Evolutionary conservation across 1,140 invertebrate genomes (phyloP), one percentile per base, ranked within the genome.

Genomic region (Mercenaria mercenaria): DNA sequence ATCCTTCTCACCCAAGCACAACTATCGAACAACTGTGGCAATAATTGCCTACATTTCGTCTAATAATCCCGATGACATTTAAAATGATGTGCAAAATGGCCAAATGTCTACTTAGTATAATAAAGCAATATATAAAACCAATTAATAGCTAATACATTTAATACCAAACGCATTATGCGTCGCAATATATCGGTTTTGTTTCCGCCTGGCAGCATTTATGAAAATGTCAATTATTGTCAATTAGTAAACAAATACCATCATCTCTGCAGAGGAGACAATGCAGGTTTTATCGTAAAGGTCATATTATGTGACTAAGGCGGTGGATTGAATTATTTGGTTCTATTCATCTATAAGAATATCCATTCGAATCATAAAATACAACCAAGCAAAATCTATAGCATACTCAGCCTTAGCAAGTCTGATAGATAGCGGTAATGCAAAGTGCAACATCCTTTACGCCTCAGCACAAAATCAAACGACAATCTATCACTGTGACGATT

Each of bases 151-250:
- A 15, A n/a, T n/a, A n/a, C n/a, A 20, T 56, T 29, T 64, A 64
- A 64, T 29, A 8, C 59, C 26, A 8, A 64, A n/a, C 29, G 59
- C 26, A 47, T 47, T 47, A 47, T 8, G n/a, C n/a, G n/a, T n/a
- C 52, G 3, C 52, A n/a, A n/a, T 64, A 4, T 11, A 59, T n/a
- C 15, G n/a, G n/a, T 64, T 29, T n/a, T n/a, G 52, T 64, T 29
- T 0, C 26, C 6, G 59, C 11, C 29, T 64, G 59, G 26, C 10
- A 8, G 34, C 23, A 72, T 72, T 72, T 8, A 72, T 20, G 34
- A 72, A 72, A 72, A 72, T 72, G 67, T 72, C 67, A 72, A 72
- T 72, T 72, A 72, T 39, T 29, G 2, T 41, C 34, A 72, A 72
- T 72, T 72, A 72, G 67, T 13, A 72, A 72, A 72, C 29, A 72